These are phyloP conservation scores for Geotrupes spiniger DNA, from an alignment of 2,888 invertebrate genomes.

Conservation along the genomic window DNA sequence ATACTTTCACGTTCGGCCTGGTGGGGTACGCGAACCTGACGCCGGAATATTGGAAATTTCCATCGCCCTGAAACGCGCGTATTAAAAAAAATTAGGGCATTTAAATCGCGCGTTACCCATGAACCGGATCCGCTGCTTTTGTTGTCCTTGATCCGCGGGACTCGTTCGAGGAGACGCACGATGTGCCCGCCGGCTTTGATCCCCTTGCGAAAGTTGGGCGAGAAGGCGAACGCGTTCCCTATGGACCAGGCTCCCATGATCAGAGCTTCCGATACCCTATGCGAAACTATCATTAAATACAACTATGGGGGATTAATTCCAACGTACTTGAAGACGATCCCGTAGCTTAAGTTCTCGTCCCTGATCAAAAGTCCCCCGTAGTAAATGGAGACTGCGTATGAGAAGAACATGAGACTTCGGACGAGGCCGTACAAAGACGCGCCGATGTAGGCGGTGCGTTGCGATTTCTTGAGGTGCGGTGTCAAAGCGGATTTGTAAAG, in stretches of 20 bases:
- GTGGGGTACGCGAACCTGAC: conserved; percentile 77
- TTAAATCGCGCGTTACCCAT: conserved; percentile 32
- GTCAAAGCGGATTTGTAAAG: conserved; percentile 58
- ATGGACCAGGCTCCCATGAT: conserved; percentile 70
- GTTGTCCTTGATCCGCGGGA: conserved; percentile 57
- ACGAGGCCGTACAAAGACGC: conserved; percentile 67
- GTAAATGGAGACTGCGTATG: conserved; percentile 49
- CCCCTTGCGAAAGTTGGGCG: conserved; percentile 80
- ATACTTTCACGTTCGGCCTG: conserved; percentile 64
- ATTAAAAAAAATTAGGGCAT: neutral
- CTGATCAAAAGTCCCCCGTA: conserved; percentile 72
- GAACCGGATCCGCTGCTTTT: conserved; percentile 29
- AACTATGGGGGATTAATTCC: neutral
- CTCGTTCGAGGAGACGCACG: conserved; percentile 59
- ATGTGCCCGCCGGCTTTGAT: conserved; percentile 69
- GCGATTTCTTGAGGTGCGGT: conserved; percentile 58
- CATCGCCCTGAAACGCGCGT: conserved; percentile 47
- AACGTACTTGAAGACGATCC: conserved; percentile 68
- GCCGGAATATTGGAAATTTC: conserved; percentile 66
- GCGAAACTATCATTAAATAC: neutral
- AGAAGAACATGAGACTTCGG: conserved; percentile 62
- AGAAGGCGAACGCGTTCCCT: conserved; percentile 65
- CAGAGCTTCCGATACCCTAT: conserved; percentile 70
- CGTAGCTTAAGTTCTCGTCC: conserved; percentile 56
- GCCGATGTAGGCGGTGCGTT: conserved; percentile 58